Evolutionary conservation across 2,113 vertebrate species (phyloP), one percentile per base, ranked within the genome.

Genomic region (Semicossyphus pulcher): DNA sequence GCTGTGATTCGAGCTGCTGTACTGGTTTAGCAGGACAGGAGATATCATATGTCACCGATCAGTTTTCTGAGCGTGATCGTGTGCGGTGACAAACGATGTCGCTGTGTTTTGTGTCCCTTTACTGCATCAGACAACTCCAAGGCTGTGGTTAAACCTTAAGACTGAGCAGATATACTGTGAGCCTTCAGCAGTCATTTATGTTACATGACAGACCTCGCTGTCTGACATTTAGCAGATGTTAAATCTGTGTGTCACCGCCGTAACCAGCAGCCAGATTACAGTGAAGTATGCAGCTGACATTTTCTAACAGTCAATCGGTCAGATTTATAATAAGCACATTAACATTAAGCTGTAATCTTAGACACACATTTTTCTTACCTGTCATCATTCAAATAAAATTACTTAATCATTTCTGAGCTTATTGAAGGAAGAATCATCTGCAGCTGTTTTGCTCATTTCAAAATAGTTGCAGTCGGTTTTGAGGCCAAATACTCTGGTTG

Each of bases 171-270:
- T 25, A 8, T 12, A 18, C 36, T 37, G 36, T 12, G 14, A 31
- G 23, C 49, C 63, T 53, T 31, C 31, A 67, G 56, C 49, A 54
- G 34, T 34, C 20, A 15, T 64, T 44, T 64, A 49, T 64, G 34
- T n/a, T 36, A 62, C 10, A 12, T n/a, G 23, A 15, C 47, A 57
- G 29, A 31, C 36, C 9, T 28, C 18, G 16, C 31, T 56, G n/a
- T n/a, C 26, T 41, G 42, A 82, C 51, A 47, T 74, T 78, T 29
- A 74, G 29, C 47, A 61, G 45, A 71, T 31, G 32, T 25, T 29
- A 53, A 63, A 65, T 29, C 54, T n/a, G n/a, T n/a, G n/a, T n/a
- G n/a, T 68, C 31, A 41, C 14, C 28, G 28, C 36, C 31, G 12
- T 15, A 39, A 31, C 14, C 39, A 76, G 25, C n/a, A n/a, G n/a